Evolutionary conservation across 64 coral and sea anemone species (phyloP), one percentile per base, ranked within the genome.

Genomic region (Orbicella faveolata): DNA sequence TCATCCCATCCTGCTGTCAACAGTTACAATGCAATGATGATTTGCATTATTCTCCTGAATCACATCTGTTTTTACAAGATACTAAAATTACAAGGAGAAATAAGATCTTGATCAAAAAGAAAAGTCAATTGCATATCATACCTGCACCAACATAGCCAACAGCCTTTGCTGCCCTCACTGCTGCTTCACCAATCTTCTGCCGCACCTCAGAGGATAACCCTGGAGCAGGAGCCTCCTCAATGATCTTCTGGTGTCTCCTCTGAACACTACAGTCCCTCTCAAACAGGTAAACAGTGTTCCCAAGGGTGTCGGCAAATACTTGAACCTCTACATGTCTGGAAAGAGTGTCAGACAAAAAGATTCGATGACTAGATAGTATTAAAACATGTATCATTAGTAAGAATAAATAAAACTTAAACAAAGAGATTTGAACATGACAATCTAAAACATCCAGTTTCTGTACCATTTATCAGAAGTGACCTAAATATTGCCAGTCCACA

Each of bases 181-280:
- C 97, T 79, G 97, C 97, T 75, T 99, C 97, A 44, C 97, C 97
- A 61, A 99, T 87, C 21, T 78, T 95, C 62, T 69, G 61, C 36
- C 89, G 78, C 17, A 99, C 94, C 68, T 99, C 97, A 21, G 80
- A 80, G 3, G 91, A 99, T 26, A 99, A 73, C n/a, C 89, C 97
- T 78, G 97, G 97, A 1, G 97, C 97, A 75, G 97, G 97, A 25
- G 97, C 97, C 68, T 99, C 97, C 78, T 99, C 97, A 80, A 99
- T 99, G 23, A 99, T 99, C 66, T 99, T 99, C 34, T 99, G 97
- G 74, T 99, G 97, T n/a, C 97, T 76, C 9, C 97, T 88, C 63
- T 99, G 97, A 25, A 99, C 94, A 89, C 97, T 99, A 61, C 97
- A 99, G 78, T 99, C 97, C 30, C 97, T 95, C 86, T 99, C 97